These are phyloP conservation scores for Pavo muticus DNA, from an alignment of 2,113 vertebrate species.

Conservation along the genomic window DNA sequence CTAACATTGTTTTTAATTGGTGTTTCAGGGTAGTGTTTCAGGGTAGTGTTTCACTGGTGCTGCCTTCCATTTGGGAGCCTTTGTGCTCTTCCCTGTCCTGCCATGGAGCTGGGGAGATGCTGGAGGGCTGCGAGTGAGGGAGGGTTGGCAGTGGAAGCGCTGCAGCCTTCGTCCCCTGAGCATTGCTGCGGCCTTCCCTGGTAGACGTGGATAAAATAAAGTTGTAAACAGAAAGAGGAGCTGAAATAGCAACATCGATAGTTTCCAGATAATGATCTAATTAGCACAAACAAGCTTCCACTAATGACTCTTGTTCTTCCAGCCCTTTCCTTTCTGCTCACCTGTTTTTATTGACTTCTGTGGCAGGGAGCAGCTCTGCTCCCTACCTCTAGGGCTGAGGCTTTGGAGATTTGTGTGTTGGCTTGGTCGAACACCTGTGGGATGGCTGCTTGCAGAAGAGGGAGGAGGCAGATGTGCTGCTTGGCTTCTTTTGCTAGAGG, in stretches of 20 bases:
- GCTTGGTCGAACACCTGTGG: not conserved
- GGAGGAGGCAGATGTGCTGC: not conserved
- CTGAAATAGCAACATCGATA: slow-evolving; percentile 58
- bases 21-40: not conserved
- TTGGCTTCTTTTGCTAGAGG: not conserved
- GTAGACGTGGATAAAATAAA: not conserved
- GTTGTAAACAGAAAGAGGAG: slow-evolving; percentile 41
- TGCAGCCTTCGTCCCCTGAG: not conserved
- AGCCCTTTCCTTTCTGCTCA: slow-evolving; percentile 40
- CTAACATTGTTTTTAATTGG: not conserved
- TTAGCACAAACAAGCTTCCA: slow-evolving; percentile 57
- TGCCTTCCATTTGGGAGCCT: not conserved
- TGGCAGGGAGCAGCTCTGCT: not conserved
- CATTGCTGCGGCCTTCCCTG: not conserved
- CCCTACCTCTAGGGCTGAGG: not conserved
- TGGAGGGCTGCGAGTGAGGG: not conserved
- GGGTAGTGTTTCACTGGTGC: not conserved
- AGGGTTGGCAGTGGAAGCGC: not conserved
- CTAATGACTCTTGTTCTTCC: slow-evolving; percentile 63
- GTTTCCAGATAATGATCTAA: slow-evolving; percentile 68
- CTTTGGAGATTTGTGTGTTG: slow-evolving; percentile 2
- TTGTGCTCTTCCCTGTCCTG: not conserved
- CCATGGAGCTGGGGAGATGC: fast-evolving
- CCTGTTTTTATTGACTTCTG: not conserved
- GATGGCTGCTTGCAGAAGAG: fast-evolving